Conservation (phyloP, 2,888 invertebrate species). For the Aspidiotus rigidus region DNA sequence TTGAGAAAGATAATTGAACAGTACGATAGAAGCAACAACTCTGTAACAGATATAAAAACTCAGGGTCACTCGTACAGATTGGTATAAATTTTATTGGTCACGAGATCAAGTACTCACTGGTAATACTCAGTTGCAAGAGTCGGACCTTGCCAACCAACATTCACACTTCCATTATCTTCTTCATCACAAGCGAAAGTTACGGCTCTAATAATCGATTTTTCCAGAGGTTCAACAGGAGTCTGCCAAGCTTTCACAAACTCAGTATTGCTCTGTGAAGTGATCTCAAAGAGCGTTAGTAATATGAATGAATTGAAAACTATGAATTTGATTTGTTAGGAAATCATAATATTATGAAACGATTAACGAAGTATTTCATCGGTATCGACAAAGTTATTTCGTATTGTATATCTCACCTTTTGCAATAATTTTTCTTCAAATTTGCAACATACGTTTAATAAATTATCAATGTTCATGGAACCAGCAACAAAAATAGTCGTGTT, state of each 20-base stretch:
- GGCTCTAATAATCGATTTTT: constrained; percentile 50
- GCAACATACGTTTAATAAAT: constrained; percentile 56
- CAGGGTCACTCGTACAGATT: neutral
- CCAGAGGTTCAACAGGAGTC: constrained; percentile 55
- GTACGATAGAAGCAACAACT: constrained; percentile 47
- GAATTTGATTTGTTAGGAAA: too few species aligned
- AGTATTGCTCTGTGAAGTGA: constrained; percentile 35
- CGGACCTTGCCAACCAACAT: constrained; percentile 73
- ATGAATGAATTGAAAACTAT: too few species aligned
- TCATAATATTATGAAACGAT: too few species aligned
- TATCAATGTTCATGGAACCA: constrained; percentile 65
- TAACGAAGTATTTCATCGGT: neutral
- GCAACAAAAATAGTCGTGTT: constrained; percentile 76
- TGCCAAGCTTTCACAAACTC: constrained; percentile 70
- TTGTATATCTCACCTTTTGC: neutral
- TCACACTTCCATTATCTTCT: constrained; percentile 68
- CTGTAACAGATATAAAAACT: constrained; percentile 23
- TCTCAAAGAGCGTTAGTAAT: too few species aligned
- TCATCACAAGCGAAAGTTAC: constrained; percentile 72
- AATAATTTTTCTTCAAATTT: constrained; percentile 28
- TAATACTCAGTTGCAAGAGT: constrained; percentile 14
- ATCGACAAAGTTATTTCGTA: neutral
- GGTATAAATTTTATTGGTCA: neutral
- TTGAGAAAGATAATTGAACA: constrained; percentile 74
- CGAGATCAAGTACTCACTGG: constrained; percentile 3